Conservation (phyloP, 2,797 vertebrate genomes). For the Arrhamphus sclerolepis region DNA sequence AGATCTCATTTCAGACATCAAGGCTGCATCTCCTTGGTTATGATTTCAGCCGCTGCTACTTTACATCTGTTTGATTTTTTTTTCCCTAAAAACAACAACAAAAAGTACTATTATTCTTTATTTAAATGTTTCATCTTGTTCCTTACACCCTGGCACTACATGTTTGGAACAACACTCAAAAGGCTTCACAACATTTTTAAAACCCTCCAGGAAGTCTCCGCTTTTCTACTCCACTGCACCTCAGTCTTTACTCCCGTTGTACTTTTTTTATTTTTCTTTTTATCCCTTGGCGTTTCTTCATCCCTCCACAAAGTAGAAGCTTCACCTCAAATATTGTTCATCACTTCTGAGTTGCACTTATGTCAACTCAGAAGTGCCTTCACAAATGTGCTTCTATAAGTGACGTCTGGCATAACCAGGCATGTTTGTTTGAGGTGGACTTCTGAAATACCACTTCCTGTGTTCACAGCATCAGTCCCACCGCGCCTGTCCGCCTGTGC, state of each 20-base stretch:
- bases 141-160: background rate
- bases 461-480: constrained; percentile 26
- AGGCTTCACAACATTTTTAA: constrained; percentile 3
- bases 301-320: constrained; percentile 9
- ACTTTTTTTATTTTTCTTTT: no score
- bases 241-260: no score
- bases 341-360: background rate
- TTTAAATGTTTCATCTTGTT: background rate
- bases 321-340: constrained; percentile 23
- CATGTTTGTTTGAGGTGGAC: constrained; percentile 27
- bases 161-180: constrained; percentile 18
- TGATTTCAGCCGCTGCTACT: no score
- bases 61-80: no score
- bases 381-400: constrained; percentile 2
- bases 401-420: constrained; percentile 45
- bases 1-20: no score
- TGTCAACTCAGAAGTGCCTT: no score
- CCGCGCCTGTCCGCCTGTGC: constrained; percentile 7
- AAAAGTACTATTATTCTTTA: no score
- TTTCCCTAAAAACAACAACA: no score
- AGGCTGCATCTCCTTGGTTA: no score
- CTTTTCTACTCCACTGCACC: background rate
- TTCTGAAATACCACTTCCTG: constrained; percentile 46
- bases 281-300: background rate
- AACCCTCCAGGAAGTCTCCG: no score